Evolutionary conservation across 2,888 invertebrate species (phyloP).

Genomic region (Panopea generosa): DNA sequence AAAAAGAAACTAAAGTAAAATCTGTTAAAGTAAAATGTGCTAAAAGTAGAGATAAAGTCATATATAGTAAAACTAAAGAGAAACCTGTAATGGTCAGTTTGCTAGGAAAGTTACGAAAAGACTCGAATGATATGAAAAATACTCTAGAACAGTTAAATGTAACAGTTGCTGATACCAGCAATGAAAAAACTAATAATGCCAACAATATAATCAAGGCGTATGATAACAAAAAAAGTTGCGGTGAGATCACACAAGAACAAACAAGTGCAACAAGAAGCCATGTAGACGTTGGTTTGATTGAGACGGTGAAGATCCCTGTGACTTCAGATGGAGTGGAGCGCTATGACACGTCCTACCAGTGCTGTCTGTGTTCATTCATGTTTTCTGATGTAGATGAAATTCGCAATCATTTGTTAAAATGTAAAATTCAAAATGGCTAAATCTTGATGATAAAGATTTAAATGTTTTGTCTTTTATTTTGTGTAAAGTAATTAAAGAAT

Average conservation of each 20-base stretch:
- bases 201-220: neutral
- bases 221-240: neutral
- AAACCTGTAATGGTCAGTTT: conserved; percentile 20
- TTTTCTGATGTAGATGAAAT: neutral
- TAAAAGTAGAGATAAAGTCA: neutral
- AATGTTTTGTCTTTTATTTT: no score
- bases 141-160: no score
- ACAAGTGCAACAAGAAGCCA: neutral
- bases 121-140: neutral
- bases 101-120: conserved; percentile 6
- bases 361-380: neutral
- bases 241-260: neutral
- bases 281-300: neutral
- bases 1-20: neutral
- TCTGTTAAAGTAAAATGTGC: neutral
- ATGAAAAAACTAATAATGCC: neutral
- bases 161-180: no score
- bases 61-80: neutral
- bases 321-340: neutral
- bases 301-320: conserved; percentile 1
- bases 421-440: neutral
- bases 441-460: no score
- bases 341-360: neutral
- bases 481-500: no score
- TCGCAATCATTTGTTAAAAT: neutral